Conservation (phyloP, 2,888 invertebrate genomes). For the Petrolisthes cinctipes region DNA sequence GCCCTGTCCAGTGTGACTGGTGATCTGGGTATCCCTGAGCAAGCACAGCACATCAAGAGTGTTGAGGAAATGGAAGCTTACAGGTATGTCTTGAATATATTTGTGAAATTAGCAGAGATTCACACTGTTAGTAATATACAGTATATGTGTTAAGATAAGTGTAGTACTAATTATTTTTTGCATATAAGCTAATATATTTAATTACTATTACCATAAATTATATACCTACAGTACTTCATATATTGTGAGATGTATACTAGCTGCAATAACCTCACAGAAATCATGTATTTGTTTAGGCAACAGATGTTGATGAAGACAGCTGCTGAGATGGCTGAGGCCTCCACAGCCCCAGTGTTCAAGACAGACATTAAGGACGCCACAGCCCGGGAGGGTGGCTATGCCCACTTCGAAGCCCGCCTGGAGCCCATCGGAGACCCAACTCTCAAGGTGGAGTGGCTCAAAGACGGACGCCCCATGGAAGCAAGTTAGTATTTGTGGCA, state of each 20-base stretch:
- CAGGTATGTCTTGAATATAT: conserved; percentile 69
- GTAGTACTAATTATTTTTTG: background rate
- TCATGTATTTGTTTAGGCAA: conserved; percentile 31
- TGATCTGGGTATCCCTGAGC: conserved; percentile 90
- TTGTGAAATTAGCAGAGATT: too few species aligned
- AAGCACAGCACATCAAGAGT: conserved; percentile 90
- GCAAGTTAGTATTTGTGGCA: conserved; percentile 76
- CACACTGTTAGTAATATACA: too few species aligned
- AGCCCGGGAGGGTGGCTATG: conserved; percentile 90
- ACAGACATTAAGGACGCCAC: conserved; percentile 70
- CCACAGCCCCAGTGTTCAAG: conserved; percentile 86
- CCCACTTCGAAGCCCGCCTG: conserved; percentile 94
- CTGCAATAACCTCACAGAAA: background rate
- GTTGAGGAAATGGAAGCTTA: conserved; percentile 92
- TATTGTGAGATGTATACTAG: background rate
- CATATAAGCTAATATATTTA: too few species aligned
- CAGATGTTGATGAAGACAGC: conserved; percentile 79
- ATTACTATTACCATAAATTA: too few species aligned
- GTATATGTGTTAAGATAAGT: too few species aligned
- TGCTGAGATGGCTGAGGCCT: conserved; percentile 84
- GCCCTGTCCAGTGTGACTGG: conserved; percentile 78
- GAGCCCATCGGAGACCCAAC: conserved; percentile 93
- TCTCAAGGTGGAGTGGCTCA: conserved; percentile 91
- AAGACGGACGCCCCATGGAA: conserved; percentile 90
- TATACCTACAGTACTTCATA: too few species aligned